phyloP scores from a whole-genome alignment of 1,140 invertebrate species.

The Wasmannia auropunctata region DNA sequence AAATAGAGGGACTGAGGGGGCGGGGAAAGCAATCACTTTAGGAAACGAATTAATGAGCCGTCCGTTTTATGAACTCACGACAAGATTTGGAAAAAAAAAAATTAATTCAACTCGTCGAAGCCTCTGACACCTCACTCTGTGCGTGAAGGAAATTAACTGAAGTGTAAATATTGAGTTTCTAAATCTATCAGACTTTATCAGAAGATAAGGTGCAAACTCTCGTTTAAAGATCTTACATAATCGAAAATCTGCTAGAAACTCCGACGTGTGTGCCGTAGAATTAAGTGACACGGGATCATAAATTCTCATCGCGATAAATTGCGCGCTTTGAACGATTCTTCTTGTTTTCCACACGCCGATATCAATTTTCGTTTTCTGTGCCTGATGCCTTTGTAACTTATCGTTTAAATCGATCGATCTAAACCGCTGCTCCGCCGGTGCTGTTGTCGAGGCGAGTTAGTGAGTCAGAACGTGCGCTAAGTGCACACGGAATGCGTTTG shows the following conservation, averaged over 20 bases:
- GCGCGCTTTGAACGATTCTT: background rate
- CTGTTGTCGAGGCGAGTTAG: background rate
- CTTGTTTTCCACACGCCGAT: background rate
- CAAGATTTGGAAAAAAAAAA: background rate
- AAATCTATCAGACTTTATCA: background rate
- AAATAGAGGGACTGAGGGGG: too few relatives aligned
- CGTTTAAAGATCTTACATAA: conserved; percentile 4
- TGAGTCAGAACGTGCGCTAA: background rate
- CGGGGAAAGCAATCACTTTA: background rate
- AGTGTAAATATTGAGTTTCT: conserved; percentile 5
- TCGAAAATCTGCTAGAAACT: background rate
- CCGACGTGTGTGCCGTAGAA: background rate
- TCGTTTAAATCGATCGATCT: background rate
- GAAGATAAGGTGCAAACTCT: background rate
- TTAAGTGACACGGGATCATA: background rate
- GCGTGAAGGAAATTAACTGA: background rate
- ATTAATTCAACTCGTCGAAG: background rate
- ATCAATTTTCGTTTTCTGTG: background rate
- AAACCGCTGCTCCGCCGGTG: background rate
- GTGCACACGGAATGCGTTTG: background rate
- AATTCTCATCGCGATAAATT: background rate
- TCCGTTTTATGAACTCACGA: background rate
- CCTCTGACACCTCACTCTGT: background rate
- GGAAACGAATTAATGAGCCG: background rate
- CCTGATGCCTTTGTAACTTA: background rate